Evolutionary conservation across 1,140 invertebrate genomes (phyloP).

Genomic region (Micrasema longulum): DNA sequence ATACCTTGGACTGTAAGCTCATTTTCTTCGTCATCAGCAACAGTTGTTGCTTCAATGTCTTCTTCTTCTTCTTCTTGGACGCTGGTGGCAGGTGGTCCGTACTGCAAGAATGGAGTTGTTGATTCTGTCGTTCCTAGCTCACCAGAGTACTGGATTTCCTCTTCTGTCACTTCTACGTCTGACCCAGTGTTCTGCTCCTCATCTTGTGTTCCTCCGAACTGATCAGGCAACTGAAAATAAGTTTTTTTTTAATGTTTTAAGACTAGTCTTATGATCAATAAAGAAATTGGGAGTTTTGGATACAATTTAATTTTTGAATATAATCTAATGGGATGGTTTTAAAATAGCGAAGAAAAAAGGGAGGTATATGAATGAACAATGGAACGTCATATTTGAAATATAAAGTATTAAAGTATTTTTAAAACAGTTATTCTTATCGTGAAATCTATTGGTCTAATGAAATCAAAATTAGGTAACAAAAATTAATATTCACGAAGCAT

Average conservation of each 20-base stretch:
- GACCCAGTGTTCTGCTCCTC: conserved; percentile 16
- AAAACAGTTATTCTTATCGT: too few relatives aligned
- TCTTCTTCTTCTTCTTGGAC: conserved; percentile 35
- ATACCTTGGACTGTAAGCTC: conserved; percentile 44
- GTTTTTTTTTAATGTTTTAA: background rate
- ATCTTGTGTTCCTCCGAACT: conserved; percentile 14
- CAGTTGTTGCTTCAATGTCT: background rate
- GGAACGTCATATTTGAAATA: too few relatives aligned
- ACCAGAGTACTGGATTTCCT: conserved; percentile 50
- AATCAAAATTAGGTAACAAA: too few relatives aligned
- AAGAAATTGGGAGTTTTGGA: background rate
- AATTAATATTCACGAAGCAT: too few relatives aligned
- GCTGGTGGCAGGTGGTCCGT: conserved; percentile 41
- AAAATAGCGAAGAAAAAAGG: background rate
- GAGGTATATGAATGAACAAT: background rate
- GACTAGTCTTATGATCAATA: background rate
- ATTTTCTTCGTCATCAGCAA: background rate
- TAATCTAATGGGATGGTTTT: background rate
- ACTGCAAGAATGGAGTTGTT: conserved; percentile 43
- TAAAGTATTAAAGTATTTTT: too few relatives aligned
- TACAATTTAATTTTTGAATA: background rate
- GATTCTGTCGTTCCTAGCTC: conserved; percentile 50
- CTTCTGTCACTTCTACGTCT: conserved; percentile 51
- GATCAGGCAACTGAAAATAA: background rate
- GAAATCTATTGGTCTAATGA: too few relatives aligned